Conservation (phyloP, 2,888 invertebrate species). For the Metopia argyrocephala region DNA sequence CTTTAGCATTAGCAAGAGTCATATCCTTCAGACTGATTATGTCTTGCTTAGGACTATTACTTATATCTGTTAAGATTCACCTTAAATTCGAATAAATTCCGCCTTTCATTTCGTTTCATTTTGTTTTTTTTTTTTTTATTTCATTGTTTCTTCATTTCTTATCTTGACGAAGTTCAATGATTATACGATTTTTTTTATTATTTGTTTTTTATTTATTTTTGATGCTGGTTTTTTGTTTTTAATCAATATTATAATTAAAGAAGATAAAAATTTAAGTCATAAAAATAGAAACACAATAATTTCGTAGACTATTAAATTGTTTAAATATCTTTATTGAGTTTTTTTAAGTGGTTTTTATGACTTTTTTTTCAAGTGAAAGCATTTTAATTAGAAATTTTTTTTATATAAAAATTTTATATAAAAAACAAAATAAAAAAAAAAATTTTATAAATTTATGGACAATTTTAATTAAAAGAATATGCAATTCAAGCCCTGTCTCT, state of each 20-base stretch:
- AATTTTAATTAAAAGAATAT: too few relatives aligned
- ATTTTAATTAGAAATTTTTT: not conserved
- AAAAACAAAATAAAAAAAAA: too few relatives aligned
- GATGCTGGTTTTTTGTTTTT: not conserved
- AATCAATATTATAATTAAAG: not conserved
- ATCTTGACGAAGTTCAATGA: constrained; percentile 33
- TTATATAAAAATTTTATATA: too few relatives aligned
- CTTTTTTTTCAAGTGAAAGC: not conserved
- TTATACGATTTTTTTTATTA: constrained; percentile 28
- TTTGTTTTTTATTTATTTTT: not conserved
- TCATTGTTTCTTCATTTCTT: not conserved
- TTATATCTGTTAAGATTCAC: too few relatives aligned
- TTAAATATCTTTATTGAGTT: not conserved
- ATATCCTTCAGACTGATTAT: too few relatives aligned
- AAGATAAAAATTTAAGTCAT: not conserved
- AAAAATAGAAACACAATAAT: constrained; percentile 33
- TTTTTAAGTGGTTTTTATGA: not conserved
- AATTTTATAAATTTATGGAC: too few relatives aligned
- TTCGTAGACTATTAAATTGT: constrained; percentile 56
- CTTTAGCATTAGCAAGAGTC: too few relatives aligned
- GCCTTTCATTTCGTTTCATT: too few relatives aligned
- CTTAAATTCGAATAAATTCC: too few relatives aligned
- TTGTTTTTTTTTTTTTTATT: constrained; percentile 13
- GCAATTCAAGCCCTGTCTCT: too few relatives aligned
- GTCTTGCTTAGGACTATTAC: too few relatives aligned